phyloP scores from a whole-genome alignment of 2,888 invertebrate species.

The Drosophila paramelanica region DNA sequence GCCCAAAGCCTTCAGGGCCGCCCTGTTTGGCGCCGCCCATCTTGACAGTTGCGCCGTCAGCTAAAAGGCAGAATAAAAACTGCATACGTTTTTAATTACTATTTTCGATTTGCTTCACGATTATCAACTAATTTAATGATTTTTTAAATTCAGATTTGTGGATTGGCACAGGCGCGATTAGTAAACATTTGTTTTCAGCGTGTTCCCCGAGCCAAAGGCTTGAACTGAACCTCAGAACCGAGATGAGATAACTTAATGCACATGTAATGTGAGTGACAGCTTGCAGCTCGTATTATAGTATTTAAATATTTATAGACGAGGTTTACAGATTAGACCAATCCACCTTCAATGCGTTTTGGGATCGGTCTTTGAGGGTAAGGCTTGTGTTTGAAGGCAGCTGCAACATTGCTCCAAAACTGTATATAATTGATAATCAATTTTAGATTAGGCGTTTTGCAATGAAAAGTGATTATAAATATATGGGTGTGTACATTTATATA shows the following conservation, averaged over 20 bases:
- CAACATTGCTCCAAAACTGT: constrained; percentile 1
- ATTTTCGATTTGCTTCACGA: constrained; percentile 30
- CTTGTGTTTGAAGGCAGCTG: background rate
- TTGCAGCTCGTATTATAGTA: constrained; percentile 19
- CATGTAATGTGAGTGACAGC: constrained; percentile 55
- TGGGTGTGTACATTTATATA: constrained; percentile 28
- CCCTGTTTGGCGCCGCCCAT: constrained; percentile 23
- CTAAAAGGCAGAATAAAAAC: constrained; percentile 19
- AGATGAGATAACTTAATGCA: constrained; percentile 60
- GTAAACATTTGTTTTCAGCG: constrained; percentile 76
- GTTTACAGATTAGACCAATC: constrained; percentile 45
- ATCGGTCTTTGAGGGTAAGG: constrained; percentile 8
- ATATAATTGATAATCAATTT: constrained; percentile 2
- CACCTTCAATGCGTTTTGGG: constrained; percentile 42
- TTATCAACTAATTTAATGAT: constrained; percentile 60
- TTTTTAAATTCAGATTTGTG: constrained; percentile 64
- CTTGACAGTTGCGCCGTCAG: constrained; percentile 33
- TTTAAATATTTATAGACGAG: constrained; percentile 54
- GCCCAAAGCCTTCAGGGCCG: constrained; percentile 21
- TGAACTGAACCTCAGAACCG: constrained; percentile 48
- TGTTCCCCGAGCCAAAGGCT: constrained; percentile 56
- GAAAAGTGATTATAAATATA: background rate
- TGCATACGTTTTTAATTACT: constrained; percentile 36
- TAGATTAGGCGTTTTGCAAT: constrained; percentile 18
- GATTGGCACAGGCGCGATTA: constrained; percentile 54